Evolutionary conservation across 2,113 vertebrate species (phyloP).

Genomic region (Gobiocypris rarus): DNA sequence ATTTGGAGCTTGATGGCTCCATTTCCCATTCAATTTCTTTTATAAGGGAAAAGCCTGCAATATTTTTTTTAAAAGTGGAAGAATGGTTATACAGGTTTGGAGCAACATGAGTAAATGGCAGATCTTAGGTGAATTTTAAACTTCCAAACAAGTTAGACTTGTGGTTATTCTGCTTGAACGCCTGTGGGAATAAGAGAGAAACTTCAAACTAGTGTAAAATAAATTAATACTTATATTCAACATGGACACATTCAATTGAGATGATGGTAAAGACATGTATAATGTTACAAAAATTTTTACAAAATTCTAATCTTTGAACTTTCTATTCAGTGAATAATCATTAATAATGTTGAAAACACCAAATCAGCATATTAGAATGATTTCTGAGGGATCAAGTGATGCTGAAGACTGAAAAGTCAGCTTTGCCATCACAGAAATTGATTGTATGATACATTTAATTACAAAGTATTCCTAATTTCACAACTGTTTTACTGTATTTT

Average conservation of each 20-base stretch:
- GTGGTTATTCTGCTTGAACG: neutral
- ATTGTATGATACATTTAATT: no score
- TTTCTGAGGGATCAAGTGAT: neutral
- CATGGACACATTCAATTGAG: neutral
- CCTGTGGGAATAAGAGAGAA: neutral
- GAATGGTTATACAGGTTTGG: neutral
- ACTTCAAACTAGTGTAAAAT: neutral
- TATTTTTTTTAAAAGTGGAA: neutral
- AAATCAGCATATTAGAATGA: neutral
- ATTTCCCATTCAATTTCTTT: neutral
- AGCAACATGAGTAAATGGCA: neutral
- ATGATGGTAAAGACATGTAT: neutral
- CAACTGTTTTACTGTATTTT: neutral
- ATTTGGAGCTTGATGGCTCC: neutral
- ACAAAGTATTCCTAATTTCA: no score
- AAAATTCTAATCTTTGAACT: neutral
- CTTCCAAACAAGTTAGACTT: neutral
- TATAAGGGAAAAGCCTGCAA: neutral
- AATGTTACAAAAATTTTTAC: neutral
- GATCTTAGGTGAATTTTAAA: neutral
- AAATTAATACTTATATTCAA: neutral
- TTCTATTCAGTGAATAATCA: neutral
- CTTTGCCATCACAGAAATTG: no score
- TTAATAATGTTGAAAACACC: no score
- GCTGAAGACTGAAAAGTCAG: no score